Base-by-base conservation (phyloP, 2,888 invertebrate genomes). In the Noctua fimbriata region DNA sequence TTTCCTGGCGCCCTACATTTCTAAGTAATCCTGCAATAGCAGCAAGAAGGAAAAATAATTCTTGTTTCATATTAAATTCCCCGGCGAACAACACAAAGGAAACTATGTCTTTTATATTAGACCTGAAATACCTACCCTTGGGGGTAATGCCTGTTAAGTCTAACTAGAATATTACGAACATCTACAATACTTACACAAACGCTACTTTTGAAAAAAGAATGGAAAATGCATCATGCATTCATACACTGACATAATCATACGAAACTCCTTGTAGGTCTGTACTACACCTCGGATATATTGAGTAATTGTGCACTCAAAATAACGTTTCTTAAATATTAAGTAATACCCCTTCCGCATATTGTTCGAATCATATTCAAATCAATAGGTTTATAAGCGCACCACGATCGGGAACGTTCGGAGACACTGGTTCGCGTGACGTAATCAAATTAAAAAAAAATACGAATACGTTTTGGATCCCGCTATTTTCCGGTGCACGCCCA, bases 401-500 rank as follows among this genome's bases (percentile, higher is more conserved):
- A 92, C 92, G 92, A 79, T 79, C 79, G 73, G 77, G 73, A 76
- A 90, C 92, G 92, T 92, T 91, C 88, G 84, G 90, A 92, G 92
- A 91, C 83, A 78, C 72, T 28, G 90, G 90, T 83, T 85, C 79
- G 85, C 84, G 85, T 86, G 85, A 85, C 86, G 83, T 89, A 86
- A 89, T 88, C 82, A 83, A 89, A 87, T 88, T 86, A 60, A 52
- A 85, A 81, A 87, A 67, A 86, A 80, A 84, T 63, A 67, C 79
- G 49, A 85, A 82, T 78, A 82, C 75, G 71, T 84, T 88, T 80
- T 82, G 75, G 74, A 78, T 86, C 86, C 92, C 90, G 92, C 89
- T 92, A 93, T 91, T 93, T 95, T 95, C 95, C 95, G 95, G 94
- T 93, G 88, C 88, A 81, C 86, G 83, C 90, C 92, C 89, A 90